Base-by-base conservation (phyloP, 2,797 vertebrate genomes). In the Poecilia gillii region DNA sequence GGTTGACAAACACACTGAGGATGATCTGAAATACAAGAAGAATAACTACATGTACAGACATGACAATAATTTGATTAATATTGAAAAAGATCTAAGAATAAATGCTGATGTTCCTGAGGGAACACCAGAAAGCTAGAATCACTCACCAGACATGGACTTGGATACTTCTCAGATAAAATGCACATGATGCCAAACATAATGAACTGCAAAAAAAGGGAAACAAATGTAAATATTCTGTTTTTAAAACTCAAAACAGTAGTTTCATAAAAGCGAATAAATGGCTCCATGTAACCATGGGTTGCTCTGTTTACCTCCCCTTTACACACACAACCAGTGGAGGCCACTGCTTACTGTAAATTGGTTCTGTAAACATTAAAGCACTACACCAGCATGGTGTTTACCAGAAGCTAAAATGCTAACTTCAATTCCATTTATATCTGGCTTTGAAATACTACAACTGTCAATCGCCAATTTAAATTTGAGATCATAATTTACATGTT, bases 81-180 rank as follows among this genome's bases (percentile, higher is more conserved):
- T 33, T 62, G 14, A 33, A 31, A 13, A 59, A 64, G 12, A 18
- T 64, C 31, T 3, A 18, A 39, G 62, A 4, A 66, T 20, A 66
- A 23, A 8, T 1, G 33, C 16, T 62, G 55, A 70, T 70, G 9
- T 14, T 28, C 55, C n/a, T 28, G 55, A 59, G 12, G 55, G 31
- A 59, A 59, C n/a, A 43, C 5, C 18, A 71, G 43, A 9, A 4
- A 8, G 43, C 9, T 47, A 7, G 6, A 49, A 49, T 43, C 45
- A 77, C 96, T 94, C 87, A 96, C 95, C 91, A 96, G 76, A 81
- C 93, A 94, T 18, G 85, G 90, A 85, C 92, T 96, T 2, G 94
- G 93, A 80, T 71, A 92, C 88, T 79, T 94, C 72, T 94, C 90
- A 43, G 93, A 90, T 75, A 95, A 76, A 78, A 96, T 88, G 79